Conservation (phyloP, 1,140 invertebrate species). For the Parasteatoda tepidariorum region DNA sequence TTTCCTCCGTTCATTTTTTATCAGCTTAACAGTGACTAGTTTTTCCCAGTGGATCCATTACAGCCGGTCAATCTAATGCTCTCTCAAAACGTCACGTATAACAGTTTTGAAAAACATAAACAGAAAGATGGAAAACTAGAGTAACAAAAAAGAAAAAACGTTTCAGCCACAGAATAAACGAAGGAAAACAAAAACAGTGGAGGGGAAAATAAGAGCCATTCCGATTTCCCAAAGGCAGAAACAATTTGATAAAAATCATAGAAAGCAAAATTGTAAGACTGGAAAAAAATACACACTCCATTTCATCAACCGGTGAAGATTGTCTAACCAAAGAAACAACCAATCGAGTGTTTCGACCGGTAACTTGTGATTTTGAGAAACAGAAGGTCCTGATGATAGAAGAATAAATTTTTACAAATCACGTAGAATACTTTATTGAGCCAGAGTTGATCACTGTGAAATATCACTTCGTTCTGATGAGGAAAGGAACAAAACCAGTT, state of each 20-base stretch:
- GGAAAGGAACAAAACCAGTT: too few species aligned
- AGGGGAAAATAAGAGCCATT: constrained; percentile 1
- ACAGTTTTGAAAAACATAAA: constrained; percentile 15
- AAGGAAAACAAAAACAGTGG: background rate
- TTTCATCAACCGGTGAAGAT: constrained; percentile 10
- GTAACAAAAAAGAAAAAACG: background rate
- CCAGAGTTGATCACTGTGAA: too few species aligned
- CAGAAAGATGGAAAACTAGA: constrained; percentile 14
- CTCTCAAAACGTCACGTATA: constrained; percentile 15
- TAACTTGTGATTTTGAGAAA: too few species aligned
- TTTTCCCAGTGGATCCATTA: constrained; percentile 5
- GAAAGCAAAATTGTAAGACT: constrained; percentile 18
- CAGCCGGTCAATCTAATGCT: background rate
- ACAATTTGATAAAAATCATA: constrained; percentile 25
- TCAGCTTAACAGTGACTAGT: constrained; percentile 16
- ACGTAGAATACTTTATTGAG: constrained; percentile 7
- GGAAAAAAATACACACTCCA: constrained; percentile 18
- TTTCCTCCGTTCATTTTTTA: background rate
- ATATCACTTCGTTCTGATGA: too few species aligned
- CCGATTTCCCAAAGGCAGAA: constrained; percentile 25
- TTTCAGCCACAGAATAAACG: too few species aligned
- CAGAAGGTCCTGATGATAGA: background rate
- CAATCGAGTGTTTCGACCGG: too few species aligned
- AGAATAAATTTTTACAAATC: constrained; percentile 13
- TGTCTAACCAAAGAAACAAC: constrained; percentile 19